Evolutionary conservation across 37 sponge, comb jelly and placozoan species (phyloP).

Genomic region (Eunapius fragilis): DNA sequence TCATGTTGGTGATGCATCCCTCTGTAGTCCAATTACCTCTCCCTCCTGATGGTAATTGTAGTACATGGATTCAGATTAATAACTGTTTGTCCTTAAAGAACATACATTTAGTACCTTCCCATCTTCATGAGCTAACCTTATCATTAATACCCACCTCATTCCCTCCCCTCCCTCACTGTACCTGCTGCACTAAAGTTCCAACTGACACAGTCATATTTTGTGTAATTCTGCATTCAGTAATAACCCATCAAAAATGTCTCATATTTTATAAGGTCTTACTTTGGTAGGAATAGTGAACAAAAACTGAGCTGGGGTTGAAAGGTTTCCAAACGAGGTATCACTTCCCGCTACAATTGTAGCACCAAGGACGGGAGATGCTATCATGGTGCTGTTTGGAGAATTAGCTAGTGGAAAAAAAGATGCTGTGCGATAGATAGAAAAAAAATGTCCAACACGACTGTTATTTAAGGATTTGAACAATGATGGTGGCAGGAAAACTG

Average conservation of each 20-base stretch:
- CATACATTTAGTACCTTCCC: too few species aligned
- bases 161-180: too few species aligned
- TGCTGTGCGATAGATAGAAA: constrained; percentile 10
- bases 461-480: not conserved
- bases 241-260: not conserved
- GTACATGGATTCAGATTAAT: too few species aligned
- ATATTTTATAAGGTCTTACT: not conserved
- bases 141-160: too few species aligned
- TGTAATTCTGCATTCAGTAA: constrained; percentile 10
- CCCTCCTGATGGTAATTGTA: constrained; percentile 3
- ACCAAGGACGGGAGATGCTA: not conserved
- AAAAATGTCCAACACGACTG: not conserved
- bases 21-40: constrained; percentile 24
- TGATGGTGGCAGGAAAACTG: not conserved
- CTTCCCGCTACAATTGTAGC: not conserved
- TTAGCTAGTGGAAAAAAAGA: constrained; percentile 11
- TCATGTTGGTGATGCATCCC: constrained; percentile 8
- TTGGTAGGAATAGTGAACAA: not conserved
- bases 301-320: not conserved
- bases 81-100: too few species aligned
- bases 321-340: too few species aligned
- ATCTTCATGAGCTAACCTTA: too few species aligned
- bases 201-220: constrained; percentile 9
- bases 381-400: not conserved
- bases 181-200: constrained; percentile 28